A percentile compares a stretch with the other conserved stretches of the same genome.
Evolutionary conservation across 2,797 vertebrate genomes (phyloP).

Genomic region (Gambusia yucatana): DNA sequence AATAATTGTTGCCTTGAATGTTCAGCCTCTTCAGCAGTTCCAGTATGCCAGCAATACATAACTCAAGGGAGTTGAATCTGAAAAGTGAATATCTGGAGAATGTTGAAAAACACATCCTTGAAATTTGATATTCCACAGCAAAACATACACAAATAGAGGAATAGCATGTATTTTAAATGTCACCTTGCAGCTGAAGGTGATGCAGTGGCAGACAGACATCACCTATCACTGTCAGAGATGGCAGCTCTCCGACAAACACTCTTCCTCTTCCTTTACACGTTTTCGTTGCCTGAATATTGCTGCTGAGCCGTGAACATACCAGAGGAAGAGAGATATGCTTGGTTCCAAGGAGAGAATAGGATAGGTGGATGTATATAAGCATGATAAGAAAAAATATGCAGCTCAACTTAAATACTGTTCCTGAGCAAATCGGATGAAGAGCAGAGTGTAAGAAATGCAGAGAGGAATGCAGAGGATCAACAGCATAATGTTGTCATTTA

Average conservation of each 20-base stretch:
- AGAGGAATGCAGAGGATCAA: constrained; percentile 19
- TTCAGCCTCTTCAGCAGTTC: constrained; percentile 20
- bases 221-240: constrained; percentile 79
- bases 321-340: constrained; percentile 32
- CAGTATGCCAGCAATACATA: constrained; percentile 38
- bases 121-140: constrained; percentile 61
- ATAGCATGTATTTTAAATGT: constrained; percentile 76
- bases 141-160: constrained; percentile 68
- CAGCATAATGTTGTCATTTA: background rate
- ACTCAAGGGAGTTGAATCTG: constrained; percentile 41
- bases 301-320: constrained; percentile 41
- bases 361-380: constrained; percentile 34
- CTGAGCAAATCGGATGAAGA: constrained; percentile 24
- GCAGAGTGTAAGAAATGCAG: constrained; percentile 16
- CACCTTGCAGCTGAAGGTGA: constrained; percentile 79
- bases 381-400: constrained; percentile 62
- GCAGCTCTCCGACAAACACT: constrained; percentile 71
- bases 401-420: constrained; percentile 37
- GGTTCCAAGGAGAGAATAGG: constrained; percentile 34
- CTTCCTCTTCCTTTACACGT: constrained; percentile 50
- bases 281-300: constrained; percentile 54
- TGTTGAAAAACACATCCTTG: constrained; percentile 33
- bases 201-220: constrained; percentile 71
- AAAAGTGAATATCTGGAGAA: constrained; percentile 26
- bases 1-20: constrained; percentile 9